Percentiles rank a stretch among this genome's conserved stretches.
Evolutionary conservation across 2,113 vertebrate species (phyloP).

Genomic region (Osmerus eperlanus): DNA sequence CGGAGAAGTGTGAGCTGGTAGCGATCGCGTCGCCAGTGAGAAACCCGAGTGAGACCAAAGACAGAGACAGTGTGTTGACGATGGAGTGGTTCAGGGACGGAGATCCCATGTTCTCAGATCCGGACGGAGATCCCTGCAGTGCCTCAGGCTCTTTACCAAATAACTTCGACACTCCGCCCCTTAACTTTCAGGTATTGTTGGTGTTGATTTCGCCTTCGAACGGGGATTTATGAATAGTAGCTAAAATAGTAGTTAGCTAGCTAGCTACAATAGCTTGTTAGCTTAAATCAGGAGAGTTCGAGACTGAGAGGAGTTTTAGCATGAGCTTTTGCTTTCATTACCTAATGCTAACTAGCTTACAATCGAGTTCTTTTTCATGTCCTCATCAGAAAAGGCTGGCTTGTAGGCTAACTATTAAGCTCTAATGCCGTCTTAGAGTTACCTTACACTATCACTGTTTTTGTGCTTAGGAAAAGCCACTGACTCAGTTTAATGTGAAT

Average conservation of each 20-base stretch:
- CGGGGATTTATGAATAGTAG: background rate
- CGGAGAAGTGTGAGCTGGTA: no score
- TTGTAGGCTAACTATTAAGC: no score
- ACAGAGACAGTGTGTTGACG: slow-evolving; percentile 3
- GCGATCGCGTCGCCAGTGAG: no score
- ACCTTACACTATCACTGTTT: no score
- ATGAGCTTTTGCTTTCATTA: background rate
- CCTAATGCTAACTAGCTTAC: background rate
- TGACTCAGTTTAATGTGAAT: no score
- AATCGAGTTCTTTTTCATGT: background rate
- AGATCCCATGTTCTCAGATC: slow-evolving; percentile 15
- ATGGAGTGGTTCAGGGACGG: slow-evolving; percentile 70
- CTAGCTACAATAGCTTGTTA: background rate
- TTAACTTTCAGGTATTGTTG: slow-evolving; percentile 34
- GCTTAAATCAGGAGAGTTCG: no score
- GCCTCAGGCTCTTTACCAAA: slow-evolving; percentile 11
- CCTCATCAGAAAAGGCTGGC: background rate
- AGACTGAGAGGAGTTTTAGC: no score
- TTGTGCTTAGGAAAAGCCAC: no score
- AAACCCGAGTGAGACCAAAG: no score
- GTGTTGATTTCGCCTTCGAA: background rate
- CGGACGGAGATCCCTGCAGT: slow-evolving; percentile 35
- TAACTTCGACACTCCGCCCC: background rate
- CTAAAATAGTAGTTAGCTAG: background rate
- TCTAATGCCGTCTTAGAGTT: no score